Conservation (phyloP, 2,888 invertebrate species). For the Caenorhabditis angaria region DNA sequence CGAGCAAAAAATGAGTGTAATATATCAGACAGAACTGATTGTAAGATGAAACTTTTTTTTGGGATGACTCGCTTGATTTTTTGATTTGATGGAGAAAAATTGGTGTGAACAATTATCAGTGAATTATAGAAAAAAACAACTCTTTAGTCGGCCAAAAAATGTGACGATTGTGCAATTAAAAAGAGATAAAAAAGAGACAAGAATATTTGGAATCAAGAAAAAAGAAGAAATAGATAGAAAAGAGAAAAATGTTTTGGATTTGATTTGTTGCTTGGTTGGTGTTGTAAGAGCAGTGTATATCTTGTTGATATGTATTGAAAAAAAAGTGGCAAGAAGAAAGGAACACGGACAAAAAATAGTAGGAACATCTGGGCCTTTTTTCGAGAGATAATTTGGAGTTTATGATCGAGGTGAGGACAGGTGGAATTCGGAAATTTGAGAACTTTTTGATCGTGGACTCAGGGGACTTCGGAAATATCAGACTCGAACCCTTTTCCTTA, state of each 20-base stretch:
- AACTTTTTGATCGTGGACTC: no score
- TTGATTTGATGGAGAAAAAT: no score
- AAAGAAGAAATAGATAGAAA: neutral
- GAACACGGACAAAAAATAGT: no score
- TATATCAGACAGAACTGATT: neutral
- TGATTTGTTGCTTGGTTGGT: conserved; percentile 34
- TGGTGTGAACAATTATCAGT: conserved; percentile 28
- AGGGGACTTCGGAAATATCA: no score
- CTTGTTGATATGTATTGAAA: conserved; percentile 13
- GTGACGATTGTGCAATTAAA: conserved; percentile 41
- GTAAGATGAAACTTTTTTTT: neutral
- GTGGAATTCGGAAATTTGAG: no score
- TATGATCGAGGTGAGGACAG: no score
- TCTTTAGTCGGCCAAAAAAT: neutral
- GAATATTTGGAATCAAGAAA: neutral
- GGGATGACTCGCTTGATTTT: conserved; percentile 3
- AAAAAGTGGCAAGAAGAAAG: no score
- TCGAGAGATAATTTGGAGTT: no score
- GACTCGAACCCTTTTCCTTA: no score
- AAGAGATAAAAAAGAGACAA: conserved; percentile 27
- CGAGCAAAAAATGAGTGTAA: neutral
- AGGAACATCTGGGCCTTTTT: no score
- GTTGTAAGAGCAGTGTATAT: conserved; percentile 4
- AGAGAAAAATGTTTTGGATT: conserved; percentile 18
- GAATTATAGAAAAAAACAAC: no score